Evolutionary conservation across 53 echinoderm and acorn worm species (phyloP).

Genomic region (Luidia sarsii): DNA sequence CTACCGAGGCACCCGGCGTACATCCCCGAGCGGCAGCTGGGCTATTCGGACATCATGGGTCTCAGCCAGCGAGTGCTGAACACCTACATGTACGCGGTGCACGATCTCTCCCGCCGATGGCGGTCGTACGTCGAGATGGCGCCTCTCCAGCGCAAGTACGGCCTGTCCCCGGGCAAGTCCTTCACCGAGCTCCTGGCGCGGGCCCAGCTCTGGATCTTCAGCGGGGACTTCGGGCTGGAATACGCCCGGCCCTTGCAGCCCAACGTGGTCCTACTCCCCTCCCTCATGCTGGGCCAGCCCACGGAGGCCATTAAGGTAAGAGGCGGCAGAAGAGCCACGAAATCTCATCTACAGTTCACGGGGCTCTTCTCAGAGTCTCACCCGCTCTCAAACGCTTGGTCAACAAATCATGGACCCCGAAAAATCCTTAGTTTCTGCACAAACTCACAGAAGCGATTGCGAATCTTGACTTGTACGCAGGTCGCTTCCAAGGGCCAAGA

Average conservation of each 20-base stretch:
- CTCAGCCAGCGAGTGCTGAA: conserved; percentile 21
- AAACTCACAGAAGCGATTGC: no score
- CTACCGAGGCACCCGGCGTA: conserved; percentile 37
- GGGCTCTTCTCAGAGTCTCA: no score
- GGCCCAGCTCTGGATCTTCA: conserved; percentile 42
- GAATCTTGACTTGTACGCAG: no score
- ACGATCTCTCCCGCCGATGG: not conserved
- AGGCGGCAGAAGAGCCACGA: not conserved
- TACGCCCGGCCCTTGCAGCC: conserved; percentile 43
- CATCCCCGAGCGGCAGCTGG: conserved; percentile 41
- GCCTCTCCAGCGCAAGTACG: conserved; percentile 12
- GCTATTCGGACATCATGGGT: conserved; percentile 31
- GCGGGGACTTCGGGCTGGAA: conserved; percentile 23
- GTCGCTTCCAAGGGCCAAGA: no score
- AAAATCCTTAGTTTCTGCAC: no score
- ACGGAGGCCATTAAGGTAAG: not conserved
- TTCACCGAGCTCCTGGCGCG: conserved; percentile 7
- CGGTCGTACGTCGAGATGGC: not conserved
- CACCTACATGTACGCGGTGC: not conserved
- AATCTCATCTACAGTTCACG: not conserved
- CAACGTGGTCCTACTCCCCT: conserved; percentile 16
- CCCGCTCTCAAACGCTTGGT: no score
- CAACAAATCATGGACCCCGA: not conserved
- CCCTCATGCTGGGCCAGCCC: conserved; percentile 24
- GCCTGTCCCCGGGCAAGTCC: conserved; percentile 21